Percentiles rank a stretch among this genome's conserved stretches.
Conservation (phyloP, 2,888 invertebrate genomes). For the Serrognathus titanus region DNA sequence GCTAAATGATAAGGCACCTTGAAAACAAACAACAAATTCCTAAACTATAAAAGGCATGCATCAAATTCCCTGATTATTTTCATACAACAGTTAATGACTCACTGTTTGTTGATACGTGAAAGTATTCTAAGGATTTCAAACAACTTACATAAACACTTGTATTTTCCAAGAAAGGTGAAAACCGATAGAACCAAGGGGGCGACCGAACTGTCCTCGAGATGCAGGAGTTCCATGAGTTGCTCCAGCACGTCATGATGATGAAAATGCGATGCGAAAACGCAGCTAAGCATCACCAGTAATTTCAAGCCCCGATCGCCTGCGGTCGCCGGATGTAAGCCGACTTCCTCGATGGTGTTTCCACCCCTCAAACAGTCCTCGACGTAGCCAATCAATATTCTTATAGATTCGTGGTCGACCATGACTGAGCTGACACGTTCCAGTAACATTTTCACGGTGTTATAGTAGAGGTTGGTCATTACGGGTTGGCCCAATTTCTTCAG, state of each 20-base stretch:
- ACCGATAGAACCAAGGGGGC: constrained; percentile 80
- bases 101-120: too few relatives aligned
- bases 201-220: constrained; percentile 75
- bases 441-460: constrained; percentile 93
- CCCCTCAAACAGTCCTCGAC: constrained; percentile 72
- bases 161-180: constrained; percentile 83
- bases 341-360: constrained; percentile 65
- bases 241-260: constrained; percentile 79
- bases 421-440: constrained; percentile 93
- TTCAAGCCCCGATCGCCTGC: constrained; percentile 88
- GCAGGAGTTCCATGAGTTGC: constrained; percentile 72
- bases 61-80: too few relatives aligned
- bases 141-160: constrained; percentile 68
- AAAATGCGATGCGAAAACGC: constrained; percentile 91
- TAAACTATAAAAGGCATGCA: too few relatives aligned
- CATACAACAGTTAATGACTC: too few relatives aligned
- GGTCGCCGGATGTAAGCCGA: constrained; percentile 75
- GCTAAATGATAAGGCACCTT: too few relatives aligned
- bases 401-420: constrained; percentile 89
- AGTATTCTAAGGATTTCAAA: not conserved
- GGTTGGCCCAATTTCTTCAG: constrained; percentile 92
- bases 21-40: too few relatives aligned
- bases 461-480: constrained; percentile 91
- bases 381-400: constrained; percentile 64
- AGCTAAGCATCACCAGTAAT: constrained; percentile 83